These are phyloP conservation scores for Enteromius trimaculatus DNA, from an alignment of 2,797 vertebrate species.

Conservation along the genomic window DNA sequence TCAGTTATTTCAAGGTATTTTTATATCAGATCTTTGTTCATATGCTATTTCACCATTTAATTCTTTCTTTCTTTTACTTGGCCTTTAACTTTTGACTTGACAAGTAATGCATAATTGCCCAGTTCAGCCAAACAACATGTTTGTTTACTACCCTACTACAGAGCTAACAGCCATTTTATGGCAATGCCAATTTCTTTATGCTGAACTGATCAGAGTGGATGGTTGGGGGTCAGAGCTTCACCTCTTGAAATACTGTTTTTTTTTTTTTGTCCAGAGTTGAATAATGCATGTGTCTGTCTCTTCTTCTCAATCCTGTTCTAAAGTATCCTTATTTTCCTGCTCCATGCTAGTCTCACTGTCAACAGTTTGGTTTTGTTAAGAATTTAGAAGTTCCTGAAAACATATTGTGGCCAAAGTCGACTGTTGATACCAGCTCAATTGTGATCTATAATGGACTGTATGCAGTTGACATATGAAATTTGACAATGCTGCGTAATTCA, in stretches of 20 bases:
- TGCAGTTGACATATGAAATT: not conserved
- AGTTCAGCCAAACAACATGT: constrained; percentile 34
- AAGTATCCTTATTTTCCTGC: constrained; percentile 30
- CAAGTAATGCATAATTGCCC: constrained; percentile 31
- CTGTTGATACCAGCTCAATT: not conserved
- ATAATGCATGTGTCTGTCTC: constrained; percentile 37
- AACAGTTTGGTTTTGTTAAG: not conserved
- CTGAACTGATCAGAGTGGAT: not conserved
- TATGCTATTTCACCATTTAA: not conserved
- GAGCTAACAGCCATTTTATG: constrained; percentile 33
- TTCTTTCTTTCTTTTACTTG: not conserved
- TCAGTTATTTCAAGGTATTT: constrained; percentile 30
- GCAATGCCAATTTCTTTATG: constrained; percentile 17
- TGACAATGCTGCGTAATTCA: not conserved
- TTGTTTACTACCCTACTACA: constrained; percentile 43
- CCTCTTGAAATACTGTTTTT: constrained; percentile 33
- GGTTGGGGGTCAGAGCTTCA: constrained; percentile 11
- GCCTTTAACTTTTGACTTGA: constrained; percentile 21
- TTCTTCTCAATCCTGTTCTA: constrained; percentile 1
- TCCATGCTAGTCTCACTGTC: not conserved
- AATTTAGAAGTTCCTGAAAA: not conserved
- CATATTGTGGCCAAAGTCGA: not conserved
- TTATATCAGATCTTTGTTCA: constrained; percentile 16
- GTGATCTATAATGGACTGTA: not conserved
- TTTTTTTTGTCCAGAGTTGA: not conserved